Percentiles rank a stretch among this genome's conserved stretches.
Evolutionary conservation across 2,797 vertebrate species (phyloP).

Genomic region (Pseudomugil gertrudae): DNA sequence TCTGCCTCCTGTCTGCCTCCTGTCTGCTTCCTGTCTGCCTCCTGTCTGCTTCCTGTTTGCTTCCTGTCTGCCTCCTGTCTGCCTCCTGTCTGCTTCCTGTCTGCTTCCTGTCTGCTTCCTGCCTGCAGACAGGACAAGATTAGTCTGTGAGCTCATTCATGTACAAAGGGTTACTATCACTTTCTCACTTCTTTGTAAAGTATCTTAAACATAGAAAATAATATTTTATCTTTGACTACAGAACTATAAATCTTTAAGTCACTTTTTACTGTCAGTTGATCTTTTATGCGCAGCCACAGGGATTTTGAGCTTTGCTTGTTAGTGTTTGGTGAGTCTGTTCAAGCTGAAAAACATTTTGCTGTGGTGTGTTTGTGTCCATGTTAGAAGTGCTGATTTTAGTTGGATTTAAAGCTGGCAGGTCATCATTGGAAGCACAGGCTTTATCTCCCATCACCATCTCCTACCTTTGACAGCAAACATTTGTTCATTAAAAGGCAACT

Average conservation of each 20-base stretch:
- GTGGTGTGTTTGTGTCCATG: not conserved
- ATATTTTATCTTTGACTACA: not conserved
- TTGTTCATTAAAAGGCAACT: not conserved
- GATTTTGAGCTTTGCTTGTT: not conserved
- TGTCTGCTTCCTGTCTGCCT: no score
- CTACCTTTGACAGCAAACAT: not conserved
- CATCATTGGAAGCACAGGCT: not conserved
- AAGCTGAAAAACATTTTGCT: not conserved
- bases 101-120: no score
- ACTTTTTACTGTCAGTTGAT: not conserved
- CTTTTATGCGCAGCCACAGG: not conserved
- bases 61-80: no score
- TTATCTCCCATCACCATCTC: not conserved
- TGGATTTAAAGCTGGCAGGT: slow-evolving; percentile 2
- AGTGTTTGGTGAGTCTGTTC: not conserved
- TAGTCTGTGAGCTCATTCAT: not conserved
- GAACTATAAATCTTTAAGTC: not conserved
- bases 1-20: no score
- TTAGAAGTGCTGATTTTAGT: not conserved
- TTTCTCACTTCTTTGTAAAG: not conserved
- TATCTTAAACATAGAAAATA: not conserved
- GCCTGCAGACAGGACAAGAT: not conserved
- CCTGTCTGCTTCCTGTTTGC: no score
- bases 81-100: no score
- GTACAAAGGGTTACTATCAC: not conserved